Percentiles rank a stretch among this genome's conserved stretches.
Conservation (phyloP, 2,113 vertebrate species). For the Micronycteris hirsuta region DNA sequence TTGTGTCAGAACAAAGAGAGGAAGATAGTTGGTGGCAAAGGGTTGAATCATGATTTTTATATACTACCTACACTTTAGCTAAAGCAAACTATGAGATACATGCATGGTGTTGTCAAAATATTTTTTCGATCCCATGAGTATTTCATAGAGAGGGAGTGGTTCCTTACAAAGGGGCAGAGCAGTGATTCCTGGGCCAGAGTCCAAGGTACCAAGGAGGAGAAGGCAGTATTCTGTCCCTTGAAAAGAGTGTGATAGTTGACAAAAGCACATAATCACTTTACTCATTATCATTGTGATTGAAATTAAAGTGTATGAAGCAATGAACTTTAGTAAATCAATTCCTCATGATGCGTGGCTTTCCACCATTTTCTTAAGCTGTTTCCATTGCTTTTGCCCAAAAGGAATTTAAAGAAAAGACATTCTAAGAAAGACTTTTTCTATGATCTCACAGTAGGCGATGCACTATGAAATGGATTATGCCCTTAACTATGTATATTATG, state of each 20-base stretch:
- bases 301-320: neutral
- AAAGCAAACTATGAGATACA: conserved; percentile 13
- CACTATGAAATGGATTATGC: neutral
- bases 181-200: neutral
- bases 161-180: neutral
- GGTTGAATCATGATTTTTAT: neutral
- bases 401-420: neutral
- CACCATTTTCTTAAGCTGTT: neutral
- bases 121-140: neutral
- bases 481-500: neutral
- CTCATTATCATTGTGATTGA: neutral
- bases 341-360: neutral
- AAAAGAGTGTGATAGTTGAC: neutral
- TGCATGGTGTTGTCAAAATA: neutral
- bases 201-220: neutral
- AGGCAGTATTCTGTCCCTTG: neutral
- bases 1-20: neutral
- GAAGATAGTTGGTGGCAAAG: neutral
- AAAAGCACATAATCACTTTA: neutral
- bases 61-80: neutral
- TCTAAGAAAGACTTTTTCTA: neutral
- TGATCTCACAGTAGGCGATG: neutral
- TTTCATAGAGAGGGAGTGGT: neutral
- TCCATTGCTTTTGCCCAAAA: neutral
- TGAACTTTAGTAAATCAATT: neutral